Conservation (phyloP, 2,888 invertebrate species). For the Metallyticus violacea region DNA sequence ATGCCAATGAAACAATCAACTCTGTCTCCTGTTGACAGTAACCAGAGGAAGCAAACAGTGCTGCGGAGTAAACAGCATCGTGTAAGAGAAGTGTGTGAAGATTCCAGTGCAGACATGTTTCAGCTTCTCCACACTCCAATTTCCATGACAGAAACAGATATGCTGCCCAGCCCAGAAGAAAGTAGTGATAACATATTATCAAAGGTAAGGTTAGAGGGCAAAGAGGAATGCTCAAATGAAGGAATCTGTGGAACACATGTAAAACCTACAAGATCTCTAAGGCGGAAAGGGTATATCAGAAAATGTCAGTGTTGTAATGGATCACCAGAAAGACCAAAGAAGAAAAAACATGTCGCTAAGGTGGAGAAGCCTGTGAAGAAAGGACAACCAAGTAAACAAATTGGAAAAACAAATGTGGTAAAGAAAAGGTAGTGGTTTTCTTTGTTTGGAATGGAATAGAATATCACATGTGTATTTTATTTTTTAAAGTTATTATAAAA, state of each 20-base stretch:
- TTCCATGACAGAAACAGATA: not conserved
- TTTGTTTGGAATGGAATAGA: not conserved
- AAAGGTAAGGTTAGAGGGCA: not conserved
- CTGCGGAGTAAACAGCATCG: not conserved
- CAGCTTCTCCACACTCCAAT: not conserved
- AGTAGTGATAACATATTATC: not conserved
- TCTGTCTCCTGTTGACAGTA: not conserved
- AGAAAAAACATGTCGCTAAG: slow-evolving; percentile 42
- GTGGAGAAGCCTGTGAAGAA: slow-evolving; percentile 25
- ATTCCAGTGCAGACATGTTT: not conserved
- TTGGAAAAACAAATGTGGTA: slow-evolving; percentile 15
- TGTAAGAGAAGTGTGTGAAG: not conserved
- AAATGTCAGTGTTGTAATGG: slow-evolving; percentile 63
- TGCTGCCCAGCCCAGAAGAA: not conserved
- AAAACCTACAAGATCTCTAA: slow-evolving; percentile 41
- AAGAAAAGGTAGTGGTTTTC: slow-evolving; percentile 28
- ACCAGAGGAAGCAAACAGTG: not conserved
- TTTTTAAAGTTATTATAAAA: not conserved
- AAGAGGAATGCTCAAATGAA: slow-evolving; percentile 14
- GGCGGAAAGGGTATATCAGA: slow-evolving; percentile 56
- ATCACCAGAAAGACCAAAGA: slow-evolving; percentile 53
- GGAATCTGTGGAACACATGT: slow-evolving; percentile 11
- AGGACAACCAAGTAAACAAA: slow-evolving; percentile 10
- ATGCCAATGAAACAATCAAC: not conserved
- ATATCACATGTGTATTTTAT: not conserved